Percentiles rank a stretch among this genome's conserved stretches.
These are phyloP conservation scores for Lacerta bilineata DNA, from an alignment of 2,797 vertebrate species.

Conservation along the genomic window DNA sequence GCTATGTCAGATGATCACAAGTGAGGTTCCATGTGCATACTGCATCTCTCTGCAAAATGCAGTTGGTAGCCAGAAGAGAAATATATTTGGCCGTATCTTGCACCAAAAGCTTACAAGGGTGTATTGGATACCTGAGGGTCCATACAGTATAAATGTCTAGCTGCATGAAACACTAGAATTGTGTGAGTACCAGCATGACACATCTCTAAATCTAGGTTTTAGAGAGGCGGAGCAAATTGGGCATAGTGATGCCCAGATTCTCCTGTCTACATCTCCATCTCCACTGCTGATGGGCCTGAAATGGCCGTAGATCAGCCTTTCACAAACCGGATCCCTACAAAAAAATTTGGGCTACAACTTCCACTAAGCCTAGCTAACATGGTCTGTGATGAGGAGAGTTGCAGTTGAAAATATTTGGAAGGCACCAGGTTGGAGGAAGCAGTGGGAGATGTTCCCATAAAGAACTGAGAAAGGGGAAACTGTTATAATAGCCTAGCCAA, in stretches of 20 bases:
- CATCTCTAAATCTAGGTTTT: background rate
- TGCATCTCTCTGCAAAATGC: background rate
- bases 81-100: background rate
- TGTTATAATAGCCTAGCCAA: background rate
- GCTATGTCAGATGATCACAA: no score
- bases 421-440: background rate
- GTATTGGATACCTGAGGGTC: background rate
- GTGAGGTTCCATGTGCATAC: background rate
- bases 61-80: background rate
- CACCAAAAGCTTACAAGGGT: background rate
- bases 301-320: background rate
- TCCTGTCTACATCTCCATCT: background rate
- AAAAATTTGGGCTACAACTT: no score
- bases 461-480: background rate
- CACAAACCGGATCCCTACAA: background rate
- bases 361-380: no score
- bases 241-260: background rate
- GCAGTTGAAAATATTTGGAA: no score
- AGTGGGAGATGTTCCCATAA: background rate
- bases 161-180: background rate
- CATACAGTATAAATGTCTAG: background rate
- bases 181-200: background rate
- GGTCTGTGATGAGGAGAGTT: no score
- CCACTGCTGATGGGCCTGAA: background rate
- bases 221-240: background rate